Evolutionary conservation across 2,797 vertebrate species (phyloP).

Genomic region (Apodemus agrarius): DNA sequence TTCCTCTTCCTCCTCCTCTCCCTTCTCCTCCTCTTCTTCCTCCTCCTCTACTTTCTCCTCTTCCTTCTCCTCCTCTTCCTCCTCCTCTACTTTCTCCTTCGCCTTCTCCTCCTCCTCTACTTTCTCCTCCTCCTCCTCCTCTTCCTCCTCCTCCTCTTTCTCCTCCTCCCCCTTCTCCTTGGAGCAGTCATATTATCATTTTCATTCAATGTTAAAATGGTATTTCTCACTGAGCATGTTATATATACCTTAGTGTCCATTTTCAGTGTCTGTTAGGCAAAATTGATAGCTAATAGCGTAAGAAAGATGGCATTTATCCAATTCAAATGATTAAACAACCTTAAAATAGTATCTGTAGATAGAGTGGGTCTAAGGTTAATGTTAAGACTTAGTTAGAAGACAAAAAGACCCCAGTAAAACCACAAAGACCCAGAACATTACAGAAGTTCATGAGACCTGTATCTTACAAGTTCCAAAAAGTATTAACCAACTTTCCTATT

Average conservation of each 20-base stretch:
- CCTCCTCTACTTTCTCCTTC: too few relatives aligned
- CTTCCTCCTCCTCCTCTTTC: too few relatives aligned
- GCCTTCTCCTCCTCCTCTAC: too few relatives aligned
- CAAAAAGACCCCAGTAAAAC: neutral
- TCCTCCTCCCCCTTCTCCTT: neutral
- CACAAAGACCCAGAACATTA: neutral
- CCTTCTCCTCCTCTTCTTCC: too few relatives aligned
- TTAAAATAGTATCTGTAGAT: neutral
- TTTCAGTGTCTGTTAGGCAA: neutral
- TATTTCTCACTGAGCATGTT: slow-evolving; percentile 14
- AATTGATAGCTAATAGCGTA: neutral
- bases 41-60: too few relatives aligned
- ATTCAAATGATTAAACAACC: neutral
- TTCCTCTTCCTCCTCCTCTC: too few relatives aligned
- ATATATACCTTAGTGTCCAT: neutral
- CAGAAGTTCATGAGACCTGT: neutral
- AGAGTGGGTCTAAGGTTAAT: slow-evolving; percentile 22
- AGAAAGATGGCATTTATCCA: slow-evolving; percentile 11
- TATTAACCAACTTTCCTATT: slow-evolving; percentile 17
- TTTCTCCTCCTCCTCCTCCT: too few relatives aligned
- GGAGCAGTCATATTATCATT: neutral
- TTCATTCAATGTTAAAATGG: neutral
- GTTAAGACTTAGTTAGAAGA: slow-evolving; percentile 43
- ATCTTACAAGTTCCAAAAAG: neutral
- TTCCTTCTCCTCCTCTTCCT: too few relatives aligned